Evolutionary conservation across 1,140 invertebrate species (phyloP), one percentile per base, ranked within the genome.

Genomic region (Ceratitis capitata): DNA sequence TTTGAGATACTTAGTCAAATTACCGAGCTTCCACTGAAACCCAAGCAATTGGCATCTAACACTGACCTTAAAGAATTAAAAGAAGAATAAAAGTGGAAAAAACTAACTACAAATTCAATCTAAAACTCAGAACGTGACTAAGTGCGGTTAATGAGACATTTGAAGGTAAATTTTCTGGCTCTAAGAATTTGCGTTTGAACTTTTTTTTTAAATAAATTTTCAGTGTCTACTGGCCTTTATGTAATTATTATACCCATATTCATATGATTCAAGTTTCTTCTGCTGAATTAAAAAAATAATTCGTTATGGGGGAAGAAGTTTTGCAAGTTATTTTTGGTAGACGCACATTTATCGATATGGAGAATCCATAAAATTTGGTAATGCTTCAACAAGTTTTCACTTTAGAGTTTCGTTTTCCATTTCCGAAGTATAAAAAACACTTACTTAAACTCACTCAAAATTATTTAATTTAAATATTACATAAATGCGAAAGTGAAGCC

Each of bases 401-500:
- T 78, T 78, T 78, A 32, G n/a, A n/a, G 2, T 42, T 10, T 78
- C 69, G 45, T 23, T 45, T 47, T 78, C 39, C n/a, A 35, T 35
- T 53, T 53, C 3, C 0, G 19, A n/a, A 53, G 58, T 32, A 32
- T 26, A 32, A 29, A 32, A 12, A 23, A 61, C 26, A 32, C 58
- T 29, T 10, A 9, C 58, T n/a, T 1, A 53, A 53, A 61, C 56
- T 12, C 23, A 14, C n/a, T 12, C 56, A 7, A n/a, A n/a, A n/a
- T n/a, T n/a, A 12, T 32, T 10, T 2, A 29, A 29, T 29, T 3
- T 23, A 26, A 29, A 61, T n/a, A 78, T 78, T 78, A 78, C 69
- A 78, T 23, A 78, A 78, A 23, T 35, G 69, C 39, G 39, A 78
- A 78, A 78, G 19, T 78, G 69, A 78, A 78, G 69, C 69, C 69